Evolutionary conservation across 2,113 vertebrate genomes (phyloP).

Genomic region (Brachyistius frenatus): DNA sequence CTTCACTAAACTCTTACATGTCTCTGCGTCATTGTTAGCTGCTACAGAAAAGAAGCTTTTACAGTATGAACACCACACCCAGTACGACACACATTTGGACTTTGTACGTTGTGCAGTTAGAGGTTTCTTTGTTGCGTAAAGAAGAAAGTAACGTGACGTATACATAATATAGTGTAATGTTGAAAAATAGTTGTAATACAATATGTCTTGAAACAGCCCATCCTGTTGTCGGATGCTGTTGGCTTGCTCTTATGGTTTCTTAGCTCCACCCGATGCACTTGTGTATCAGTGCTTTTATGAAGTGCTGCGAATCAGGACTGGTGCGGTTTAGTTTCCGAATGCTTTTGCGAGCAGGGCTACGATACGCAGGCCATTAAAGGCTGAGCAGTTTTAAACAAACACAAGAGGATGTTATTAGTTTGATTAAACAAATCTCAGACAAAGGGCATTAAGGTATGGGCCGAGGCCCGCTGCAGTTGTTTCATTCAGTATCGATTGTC

Average conservation of each 20-base stretch:
- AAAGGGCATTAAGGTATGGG: slow-evolving; percentile 45
- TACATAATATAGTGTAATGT: background rate
- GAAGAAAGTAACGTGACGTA: background rate
- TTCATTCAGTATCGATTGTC: slow-evolving; percentile 47
- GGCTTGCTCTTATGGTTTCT: slow-evolving; percentile 5
- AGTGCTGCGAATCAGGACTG: slow-evolving; percentile 15
- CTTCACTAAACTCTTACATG: background rate
- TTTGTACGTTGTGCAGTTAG: background rate
- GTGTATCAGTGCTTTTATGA: slow-evolving; percentile 21
- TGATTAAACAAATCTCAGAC: slow-evolving; percentile 69
- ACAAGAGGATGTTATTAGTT: slow-evolving; percentile 72
- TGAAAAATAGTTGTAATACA: background rate
- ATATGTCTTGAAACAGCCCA: background rate
- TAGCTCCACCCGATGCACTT: background rate
- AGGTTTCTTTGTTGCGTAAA: background rate
- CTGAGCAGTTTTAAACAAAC: slow-evolving; percentile 69
- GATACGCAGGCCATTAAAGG: slow-evolving; percentile 61
- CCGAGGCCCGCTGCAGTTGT: slow-evolving; percentile 22
- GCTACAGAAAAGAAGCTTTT: background rate
- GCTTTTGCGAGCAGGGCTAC: slow-evolving; percentile 37
- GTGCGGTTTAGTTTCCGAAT: slow-evolving; percentile 47
- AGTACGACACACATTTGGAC: background rate
- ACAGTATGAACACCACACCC: background rate
- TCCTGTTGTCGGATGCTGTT: background rate
- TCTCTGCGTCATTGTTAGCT: slow-evolving; percentile 1